Base-by-base conservation (phyloP, 2,888 invertebrate genomes). In the Bibio marci region DNA sequence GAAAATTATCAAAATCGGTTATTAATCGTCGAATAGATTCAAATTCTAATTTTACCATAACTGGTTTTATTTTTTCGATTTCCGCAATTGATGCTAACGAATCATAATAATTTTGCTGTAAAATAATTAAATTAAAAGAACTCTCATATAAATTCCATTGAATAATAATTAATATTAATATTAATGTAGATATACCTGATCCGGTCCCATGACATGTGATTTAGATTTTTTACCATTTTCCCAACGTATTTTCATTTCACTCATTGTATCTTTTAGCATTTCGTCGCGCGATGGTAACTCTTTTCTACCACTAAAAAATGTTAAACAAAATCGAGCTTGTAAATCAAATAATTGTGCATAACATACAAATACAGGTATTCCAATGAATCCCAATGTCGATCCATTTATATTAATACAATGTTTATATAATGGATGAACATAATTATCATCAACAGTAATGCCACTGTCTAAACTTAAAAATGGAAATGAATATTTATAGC, bases 321-420 rank as follows among this genome's bases (percentile, higher is more conserved):
- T 66, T 25, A 80, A 55, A 49, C 72, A 71, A 54, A 76, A 80
- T 18, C 74, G 68, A 2, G 73, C 70, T 69, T 90, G 90, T 30
- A 83, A 56, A 53, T 91, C 85, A 56, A 82, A 85, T 68, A 85
- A 74, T 41, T 82, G 81, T 57, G 87, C 85, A 0, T 88, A 82
- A 54, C 81, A 80, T 2, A 86, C 78, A 47, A 75, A 76, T 57
- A 76, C 82, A 0, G 85, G 82, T 19, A 92, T 64, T 0, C 91
- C 92, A 43, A 90, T 69, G 46, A 92, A 73, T 40, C 76, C 79
- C 70, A 92, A 74, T 11, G 75, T 71, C 2, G 88, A 86, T 50
- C 78, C 73, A 44, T 76, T 67, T 35, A 81, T 78, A 55, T 90
- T 81, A 30, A 92, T 70, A 38, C 88, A 62, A 54, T 92, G 91